Base-by-base conservation (phyloP, 2,797 vertebrate species). In the Phrynocephalus guinanensis region DNA sequence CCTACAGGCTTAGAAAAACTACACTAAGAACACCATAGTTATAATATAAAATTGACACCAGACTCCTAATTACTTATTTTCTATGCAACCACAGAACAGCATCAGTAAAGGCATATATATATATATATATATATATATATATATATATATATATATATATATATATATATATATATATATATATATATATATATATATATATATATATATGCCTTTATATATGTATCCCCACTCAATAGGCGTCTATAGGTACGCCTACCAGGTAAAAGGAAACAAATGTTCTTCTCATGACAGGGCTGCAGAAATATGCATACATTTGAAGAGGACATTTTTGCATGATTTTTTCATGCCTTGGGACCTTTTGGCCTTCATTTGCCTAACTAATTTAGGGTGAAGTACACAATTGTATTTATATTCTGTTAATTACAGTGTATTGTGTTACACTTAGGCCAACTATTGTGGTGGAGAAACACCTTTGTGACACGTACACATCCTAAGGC, bases 41-140 rank as follows among this genome's bases (percentile, higher is more conserved):
- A 93, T 92, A 91, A 88, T 91, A 87, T 76, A 84, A 89, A 94
- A 90, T 87, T 93, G 95, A 95, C n/a, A 79, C 91, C 93, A 95
- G 91, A 76, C 92, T 93, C 73, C 83, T 95, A 95, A 95, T 96
- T 95, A 94, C 78, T 94, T 92, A 91, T 95, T 85, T 96, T 90
- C 94, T 94, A 94, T 85, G 83, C 71, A 89, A 86, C 50, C 87
- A 82, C 88, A 82, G 80, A 89, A 84, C 52, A 90, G 82, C 91
- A 90, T 86, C 84, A 90, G 86, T 87, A 88, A 82, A 73, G n/a
- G 48, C 66, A n/a, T 88, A 38, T n/a, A 63, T 33, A 85, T 85
- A 33, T 63, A n/a, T n/a, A n/a, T n/a, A n/a, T n/a, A n/a, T n/a
- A n/a, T n/a, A n/a, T n/a, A n/a, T n/a, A n/a, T n/a, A n/a, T n/a